Evolutionary conservation across 2,888 invertebrate genomes (phyloP).

Genomic region (Meliscaeva auricollis): DNA sequence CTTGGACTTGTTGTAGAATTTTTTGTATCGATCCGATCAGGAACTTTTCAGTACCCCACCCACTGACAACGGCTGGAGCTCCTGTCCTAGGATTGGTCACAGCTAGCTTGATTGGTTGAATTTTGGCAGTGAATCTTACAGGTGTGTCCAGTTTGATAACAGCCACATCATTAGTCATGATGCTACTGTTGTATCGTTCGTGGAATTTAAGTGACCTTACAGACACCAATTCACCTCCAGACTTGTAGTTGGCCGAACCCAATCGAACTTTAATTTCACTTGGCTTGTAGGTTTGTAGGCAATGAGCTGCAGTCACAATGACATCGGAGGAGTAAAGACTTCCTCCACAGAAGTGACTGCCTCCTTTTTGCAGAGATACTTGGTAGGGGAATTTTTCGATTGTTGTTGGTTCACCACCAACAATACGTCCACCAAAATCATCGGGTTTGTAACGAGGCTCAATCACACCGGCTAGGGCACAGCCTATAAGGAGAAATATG

Average conservation of each 20-base stretch:
- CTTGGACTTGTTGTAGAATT: constrained; percentile 77
- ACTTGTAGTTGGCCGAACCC: constrained; percentile 81
- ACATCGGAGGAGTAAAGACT: constrained; percentile 81
- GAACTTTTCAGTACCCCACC: constrained; percentile 82
- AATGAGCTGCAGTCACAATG: constrained; percentile 84
- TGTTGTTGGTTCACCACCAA: constrained; percentile 83
- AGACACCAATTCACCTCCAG: constrained; percentile 82
- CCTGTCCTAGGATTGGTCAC: constrained; percentile 78
- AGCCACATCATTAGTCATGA: constrained; percentile 83
- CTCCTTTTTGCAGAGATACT: constrained; percentile 82
- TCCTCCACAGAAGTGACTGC: constrained; percentile 84
- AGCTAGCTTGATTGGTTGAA: constrained; percentile 79
- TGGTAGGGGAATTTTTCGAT: constrained; percentile 84
- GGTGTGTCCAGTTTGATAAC: constrained; percentile 81
- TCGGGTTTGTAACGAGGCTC: constrained; percentile 69
- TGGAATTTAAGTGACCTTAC: constrained; percentile 80
- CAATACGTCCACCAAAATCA: constrained; percentile 81
- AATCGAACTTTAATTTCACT: constrained; percentile 80
- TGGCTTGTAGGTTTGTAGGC: constrained; percentile 78
- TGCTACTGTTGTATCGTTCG: constrained; percentile 80
- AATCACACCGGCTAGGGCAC: constrained; percentile 71
- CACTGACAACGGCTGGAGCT: constrained; percentile 80
- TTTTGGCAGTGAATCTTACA: constrained; percentile 77
- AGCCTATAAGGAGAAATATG: constrained; percentile 72
- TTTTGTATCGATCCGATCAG: constrained; percentile 72